Base-by-base conservation (phyloP, 2,797 vertebrate genomes). In the Gambelia wislizenii region DNA sequence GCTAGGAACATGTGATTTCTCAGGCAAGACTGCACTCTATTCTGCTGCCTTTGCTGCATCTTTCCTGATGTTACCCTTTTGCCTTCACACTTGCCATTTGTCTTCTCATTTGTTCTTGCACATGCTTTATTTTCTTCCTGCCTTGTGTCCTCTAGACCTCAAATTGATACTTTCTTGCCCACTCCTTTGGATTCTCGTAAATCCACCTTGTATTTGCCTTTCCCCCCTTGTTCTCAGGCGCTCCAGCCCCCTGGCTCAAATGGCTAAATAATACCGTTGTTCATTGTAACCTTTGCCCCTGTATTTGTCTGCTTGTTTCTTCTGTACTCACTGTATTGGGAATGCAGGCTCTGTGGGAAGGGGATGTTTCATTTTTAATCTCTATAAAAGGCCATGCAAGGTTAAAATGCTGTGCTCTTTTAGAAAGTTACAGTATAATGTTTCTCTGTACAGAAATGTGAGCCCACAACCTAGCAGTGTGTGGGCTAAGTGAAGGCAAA, bases 331-430 rank as follows among this genome's bases (percentile, higher is more conserved):
- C 76, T 86, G 69, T 72, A 91, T 74, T 78, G 82, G 79, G 85
- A 87, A 83, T 90, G 47, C 69, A 90, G 0, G 72, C 74, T 89
- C 42, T 78, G 49, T 72, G 90, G 77, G 82, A 88, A 25, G 36
- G 89, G n/a, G 89, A 85, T 83, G 36, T 42, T 84, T 91, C 42
- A 1, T 54, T 44, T 91, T 92, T 90, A 89, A 92, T 87, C 87
- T 84, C 22, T 0, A 0, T 89, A 52, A 87, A 88, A 16, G 39
- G 61, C 44, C 36, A 13, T 33, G 6, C 44, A 88, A 64, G 59
- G 61, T 91, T 39, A 70, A 83, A 76, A 59, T 42, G 42, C 85
- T 74, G 33, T 85, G 61, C 52, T 81, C 30, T 72, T n/a, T 69
- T 87, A 69, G 52, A 67, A 86, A 86, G 12, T 10, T 79, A 69